Evolutionary conservation across 2,797 vertebrate genomes (phyloP).

Genomic region (Lagodon rhomboides): DNA sequence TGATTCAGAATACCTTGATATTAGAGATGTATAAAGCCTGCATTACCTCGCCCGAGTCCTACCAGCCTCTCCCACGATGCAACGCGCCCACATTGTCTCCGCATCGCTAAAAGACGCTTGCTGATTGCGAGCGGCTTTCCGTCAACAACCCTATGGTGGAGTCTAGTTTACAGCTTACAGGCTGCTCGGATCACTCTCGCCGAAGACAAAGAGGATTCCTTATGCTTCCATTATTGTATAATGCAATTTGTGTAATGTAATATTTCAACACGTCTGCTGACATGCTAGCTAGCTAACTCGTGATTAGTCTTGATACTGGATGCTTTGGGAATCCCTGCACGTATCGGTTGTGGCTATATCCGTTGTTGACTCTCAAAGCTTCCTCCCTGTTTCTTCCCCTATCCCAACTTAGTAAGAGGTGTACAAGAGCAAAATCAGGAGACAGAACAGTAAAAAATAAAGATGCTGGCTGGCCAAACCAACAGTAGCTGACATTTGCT

Average conservation of each 20-base stretch:
- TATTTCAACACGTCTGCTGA: constrained; percentile 74
- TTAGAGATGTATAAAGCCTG: constrained; percentile 27
- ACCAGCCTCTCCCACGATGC: constrained; percentile 47
- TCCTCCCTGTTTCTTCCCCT: constrained; percentile 14
- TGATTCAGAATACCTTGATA: constrained; percentile 28
- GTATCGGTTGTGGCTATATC: constrained; percentile 47
- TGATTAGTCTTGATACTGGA: constrained; percentile 76
- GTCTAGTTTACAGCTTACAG: constrained; percentile 70
- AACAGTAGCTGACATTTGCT: constrained; percentile 20
- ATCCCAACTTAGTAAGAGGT: constrained; percentile 8
- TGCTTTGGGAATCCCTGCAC: constrained; percentile 73
- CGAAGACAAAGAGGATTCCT: constrained; percentile 76
- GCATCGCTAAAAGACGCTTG: constrained; percentile 53
- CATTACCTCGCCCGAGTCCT: constrained; percentile 20
- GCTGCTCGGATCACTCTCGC: constrained; percentile 71
- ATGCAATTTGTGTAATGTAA: constrained; percentile 79
- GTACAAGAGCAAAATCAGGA: constrained; percentile 20
- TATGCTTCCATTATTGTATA: constrained; percentile 78
- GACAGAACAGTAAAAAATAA: constrained; percentile 30
- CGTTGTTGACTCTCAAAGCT: constrained; percentile 51
- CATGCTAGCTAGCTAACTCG: constrained; percentile 67
- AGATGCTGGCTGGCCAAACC: constrained; percentile 19
- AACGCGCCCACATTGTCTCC: constrained; percentile 48
- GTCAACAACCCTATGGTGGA: constrained; percentile 64
- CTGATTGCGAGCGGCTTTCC: constrained; percentile 64